Conservation (phyloP, 2,113 vertebrate genomes). For the Cheirogaleus medius region DNA sequence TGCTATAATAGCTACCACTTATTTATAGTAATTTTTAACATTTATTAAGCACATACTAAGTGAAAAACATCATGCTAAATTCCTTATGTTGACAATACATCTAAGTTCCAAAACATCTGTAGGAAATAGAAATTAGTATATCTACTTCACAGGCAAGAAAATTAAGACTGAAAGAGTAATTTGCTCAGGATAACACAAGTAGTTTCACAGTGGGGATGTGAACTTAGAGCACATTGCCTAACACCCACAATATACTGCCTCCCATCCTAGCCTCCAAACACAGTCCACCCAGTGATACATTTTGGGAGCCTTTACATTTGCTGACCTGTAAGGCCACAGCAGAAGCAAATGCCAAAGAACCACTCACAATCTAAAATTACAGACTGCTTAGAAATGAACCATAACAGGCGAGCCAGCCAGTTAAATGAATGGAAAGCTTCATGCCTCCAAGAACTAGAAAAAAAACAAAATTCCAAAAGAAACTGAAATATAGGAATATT, state of each 20-base stretch:
- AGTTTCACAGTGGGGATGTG: not conserved
- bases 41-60: not conserved
- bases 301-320: not conserved
- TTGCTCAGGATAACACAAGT: not conserved
- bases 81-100: not conserved
- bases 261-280: not conserved
- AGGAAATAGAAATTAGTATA: conserved; percentile 13
- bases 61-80: not conserved
- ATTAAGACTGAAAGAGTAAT: not conserved
- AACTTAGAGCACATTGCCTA: not conserved
- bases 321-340: not conserved
- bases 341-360: not conserved
- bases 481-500: not conserved
- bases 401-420: not conserved
- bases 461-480: not conserved
- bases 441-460: not conserved
- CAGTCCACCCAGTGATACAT: not conserved
- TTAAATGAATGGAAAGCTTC: not conserved
- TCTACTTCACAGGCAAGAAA: not conserved
- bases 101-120: not conserved
- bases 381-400: not conserved
- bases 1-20: not conserved
- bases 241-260: not conserved
- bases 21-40: not conserved
- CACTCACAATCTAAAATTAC: not conserved